These are phyloP conservation scores for Helleia helle DNA, from an alignment of 2,888 invertebrate species.

Conservation along the genomic window DNA sequence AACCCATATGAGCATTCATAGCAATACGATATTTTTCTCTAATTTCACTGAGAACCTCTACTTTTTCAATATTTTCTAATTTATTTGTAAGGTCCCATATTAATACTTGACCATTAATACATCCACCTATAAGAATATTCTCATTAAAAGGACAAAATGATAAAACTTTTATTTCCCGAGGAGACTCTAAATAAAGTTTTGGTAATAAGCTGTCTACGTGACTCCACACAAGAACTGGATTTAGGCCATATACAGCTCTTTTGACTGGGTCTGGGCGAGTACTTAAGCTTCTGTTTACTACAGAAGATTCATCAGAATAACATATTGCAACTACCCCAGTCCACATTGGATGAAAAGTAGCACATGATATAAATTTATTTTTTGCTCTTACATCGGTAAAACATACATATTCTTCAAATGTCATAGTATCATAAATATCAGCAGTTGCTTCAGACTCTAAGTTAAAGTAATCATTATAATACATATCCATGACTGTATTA, in stretches of 20 bases:
- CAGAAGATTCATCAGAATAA: conserved; percentile 76
- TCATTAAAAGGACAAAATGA: conserved; percentile 81
- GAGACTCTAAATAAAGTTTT: conserved; percentile 79
- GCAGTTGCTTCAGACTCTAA: conserved; percentile 46
- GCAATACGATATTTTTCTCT: conserved; percentile 76
- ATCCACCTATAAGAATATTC: conserved; percentile 81
- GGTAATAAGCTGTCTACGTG: conserved; percentile 80
- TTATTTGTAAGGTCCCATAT: conserved; percentile 81
- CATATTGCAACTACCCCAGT: conserved; percentile 79
- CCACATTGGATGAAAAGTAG: conserved; percentile 82
- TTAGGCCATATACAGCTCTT: conserved; percentile 74
- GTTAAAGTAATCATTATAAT: conserved; percentile 75
- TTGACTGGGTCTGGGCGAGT: conserved; percentile 61
- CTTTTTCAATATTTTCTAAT: conserved; percentile 75
- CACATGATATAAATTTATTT: conserved; percentile 77
- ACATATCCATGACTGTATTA: conserved; percentile 74
- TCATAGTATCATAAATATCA: conserved; percentile 45
- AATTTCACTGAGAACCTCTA: conserved; percentile 74
- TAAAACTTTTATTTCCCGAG: conserved; percentile 77
- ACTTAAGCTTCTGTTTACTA: conserved; percentile 50
- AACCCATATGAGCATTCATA: conserved; percentile 76
- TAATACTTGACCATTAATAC: conserved; percentile 80
- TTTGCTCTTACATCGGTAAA: conserved; percentile 79
- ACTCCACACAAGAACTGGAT: conserved; percentile 83
- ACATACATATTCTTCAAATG: conserved; percentile 72